phyloP scores from a whole-genome alignment of 2,113 vertebrate species.

The Halichoeres trimaculatus region DNA sequence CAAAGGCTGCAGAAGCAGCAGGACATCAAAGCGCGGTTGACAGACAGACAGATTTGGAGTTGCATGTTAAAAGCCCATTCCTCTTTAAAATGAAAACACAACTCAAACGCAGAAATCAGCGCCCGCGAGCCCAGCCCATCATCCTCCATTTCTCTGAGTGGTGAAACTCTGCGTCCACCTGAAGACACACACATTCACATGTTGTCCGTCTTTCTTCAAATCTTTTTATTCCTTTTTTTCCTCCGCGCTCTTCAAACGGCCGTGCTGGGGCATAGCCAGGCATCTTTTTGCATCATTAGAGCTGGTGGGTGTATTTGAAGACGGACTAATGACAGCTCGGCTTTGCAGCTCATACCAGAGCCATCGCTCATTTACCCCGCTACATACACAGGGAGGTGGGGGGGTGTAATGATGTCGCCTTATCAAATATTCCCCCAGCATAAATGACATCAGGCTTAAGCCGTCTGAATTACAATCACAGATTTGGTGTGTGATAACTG shows the following conservation, averaged over 20 bases:
- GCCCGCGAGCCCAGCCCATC: slow-evolving; percentile 29
- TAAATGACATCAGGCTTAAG: slow-evolving; percentile 45
- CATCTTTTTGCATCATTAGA: slow-evolving; percentile 79
- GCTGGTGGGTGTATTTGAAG: slow-evolving; percentile 72
- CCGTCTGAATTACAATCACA: slow-evolving; percentile 49
- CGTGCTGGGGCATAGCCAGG: slow-evolving; percentile 62
- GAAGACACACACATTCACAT: slow-evolving; percentile 54
- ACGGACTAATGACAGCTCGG: slow-evolving; percentile 73
- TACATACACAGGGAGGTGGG: slow-evolving; percentile 45
- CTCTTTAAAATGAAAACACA: slow-evolving; percentile 68
- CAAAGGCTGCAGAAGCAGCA: slow-evolving; percentile 70
- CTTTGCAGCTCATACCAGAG: slow-evolving; percentile 67
- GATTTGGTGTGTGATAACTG: slow-evolving; percentile 51
- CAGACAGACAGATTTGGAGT: slow-evolving; percentile 70
- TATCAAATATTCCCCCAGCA: slow-evolving; percentile 58
- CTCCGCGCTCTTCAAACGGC: slow-evolving; percentile 63
- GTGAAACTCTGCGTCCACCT: slow-evolving; percentile 59
- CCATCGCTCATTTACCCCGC: slow-evolving; percentile 66
- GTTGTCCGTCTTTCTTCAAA: slow-evolving; percentile 64
- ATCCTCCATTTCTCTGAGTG: slow-evolving; percentile 15
- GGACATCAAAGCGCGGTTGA: slow-evolving; percentile 78
- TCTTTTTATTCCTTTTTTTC: slow-evolving; percentile 50
- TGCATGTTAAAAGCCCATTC: slow-evolving; percentile 74
- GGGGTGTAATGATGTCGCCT: slow-evolving; percentile 50
- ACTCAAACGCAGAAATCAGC: slow-evolving; percentile 17